Evolutionary conservation across 2,797 vertebrate species (phyloP).

Genomic region (Oophaga sylvatica): DNA sequence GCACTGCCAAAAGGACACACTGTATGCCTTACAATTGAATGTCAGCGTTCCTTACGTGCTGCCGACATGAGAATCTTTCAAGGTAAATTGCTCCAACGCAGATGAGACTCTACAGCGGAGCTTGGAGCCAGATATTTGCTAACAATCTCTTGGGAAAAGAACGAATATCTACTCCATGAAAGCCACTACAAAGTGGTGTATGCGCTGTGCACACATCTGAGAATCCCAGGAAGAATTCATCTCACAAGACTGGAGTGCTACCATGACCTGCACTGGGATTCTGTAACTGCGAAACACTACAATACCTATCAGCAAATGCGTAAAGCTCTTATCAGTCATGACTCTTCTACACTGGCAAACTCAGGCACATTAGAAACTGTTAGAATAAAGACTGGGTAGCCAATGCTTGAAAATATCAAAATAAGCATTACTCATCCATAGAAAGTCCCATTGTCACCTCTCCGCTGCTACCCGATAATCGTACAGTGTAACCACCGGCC

Average conservation of each 20-base stretch:
- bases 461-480: no score
- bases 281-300: not conserved
- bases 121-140: not conserved
- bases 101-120: not conserved
- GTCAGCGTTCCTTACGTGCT: conserved; percentile 37
- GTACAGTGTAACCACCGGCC: no score
- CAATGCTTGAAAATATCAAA: no score
- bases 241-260: not conserved
- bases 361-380: no score
- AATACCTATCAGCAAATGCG: no score
- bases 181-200: not conserved
- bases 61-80: conserved; percentile 48
- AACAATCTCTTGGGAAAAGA: not conserved
- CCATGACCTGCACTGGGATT: not conserved
- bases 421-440: no score
- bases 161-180: not conserved
- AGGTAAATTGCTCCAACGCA: conserved; percentile 30
- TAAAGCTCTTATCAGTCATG: no score
- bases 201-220: not conserved
- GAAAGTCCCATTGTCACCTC: no score
- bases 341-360: no score
- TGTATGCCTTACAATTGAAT: conserved; percentile 53
- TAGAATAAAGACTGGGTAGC: no score
- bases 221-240: not conserved
- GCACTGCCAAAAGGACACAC: conserved; percentile 49